Conservation (phyloP, 2,113 vertebrate species). For the Nyctereutes procyonoides region DNA sequence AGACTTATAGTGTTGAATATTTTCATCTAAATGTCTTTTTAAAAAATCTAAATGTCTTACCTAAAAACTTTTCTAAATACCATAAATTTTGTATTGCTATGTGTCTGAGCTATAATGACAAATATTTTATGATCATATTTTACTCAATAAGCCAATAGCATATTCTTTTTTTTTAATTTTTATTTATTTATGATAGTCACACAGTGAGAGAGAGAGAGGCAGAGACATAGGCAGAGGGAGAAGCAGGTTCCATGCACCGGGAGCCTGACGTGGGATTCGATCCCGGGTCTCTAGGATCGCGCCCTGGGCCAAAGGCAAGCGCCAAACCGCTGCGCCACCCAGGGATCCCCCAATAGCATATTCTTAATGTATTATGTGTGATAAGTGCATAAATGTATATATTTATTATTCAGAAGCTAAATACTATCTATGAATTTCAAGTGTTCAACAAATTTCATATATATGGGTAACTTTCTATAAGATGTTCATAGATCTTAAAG, state of each 20-base stretch:
- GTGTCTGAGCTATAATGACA: neutral
- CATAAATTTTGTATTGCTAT: neutral
- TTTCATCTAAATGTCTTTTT: neutral
- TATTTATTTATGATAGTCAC: no score
- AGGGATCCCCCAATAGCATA: neutral
- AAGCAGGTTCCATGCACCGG: no score
- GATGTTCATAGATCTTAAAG: constrained; percentile 6
- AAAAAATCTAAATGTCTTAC: neutral
- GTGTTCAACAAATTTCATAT: constrained; percentile 24
- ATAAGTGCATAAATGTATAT: neutral
- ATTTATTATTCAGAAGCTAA: constrained; percentile 26
- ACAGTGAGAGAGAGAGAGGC: no score
- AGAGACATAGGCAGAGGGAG: no score
- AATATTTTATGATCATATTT: constrained; percentile 33
- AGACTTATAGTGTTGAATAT: neutral
- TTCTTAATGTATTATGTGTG: neutral
- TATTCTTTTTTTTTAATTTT: no score
- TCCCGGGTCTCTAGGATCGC: no score
- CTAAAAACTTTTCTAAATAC: neutral
- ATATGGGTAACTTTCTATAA: neutral
- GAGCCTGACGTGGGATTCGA: no score
- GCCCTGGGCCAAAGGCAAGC: no score
- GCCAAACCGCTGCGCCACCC: no score
- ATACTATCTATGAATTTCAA: constrained; percentile 39
- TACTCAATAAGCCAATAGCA: constrained; percentile 4